Evolutionary conservation across 2,113 vertebrate genomes (phyloP).

Genomic region (Ailuropoda melanoleuca): DNA sequence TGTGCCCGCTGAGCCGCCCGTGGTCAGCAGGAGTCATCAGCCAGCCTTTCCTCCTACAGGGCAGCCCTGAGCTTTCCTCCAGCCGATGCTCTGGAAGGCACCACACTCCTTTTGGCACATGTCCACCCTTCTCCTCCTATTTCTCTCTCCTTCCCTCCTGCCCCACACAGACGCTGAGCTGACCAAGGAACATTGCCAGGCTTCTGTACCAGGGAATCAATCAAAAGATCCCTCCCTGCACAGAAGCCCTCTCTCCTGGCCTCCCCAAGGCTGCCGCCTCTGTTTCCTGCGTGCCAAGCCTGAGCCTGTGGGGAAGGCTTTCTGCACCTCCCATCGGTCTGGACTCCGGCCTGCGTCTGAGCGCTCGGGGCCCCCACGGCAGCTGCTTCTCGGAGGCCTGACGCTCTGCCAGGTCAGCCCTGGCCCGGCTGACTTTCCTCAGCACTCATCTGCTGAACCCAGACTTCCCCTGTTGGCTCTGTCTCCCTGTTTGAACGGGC

Average conservation of each 20-base stretch:
- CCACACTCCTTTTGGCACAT: not conserved
- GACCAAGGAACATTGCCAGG: slow-evolving; percentile 29
- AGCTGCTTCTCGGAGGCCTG: not conserved
- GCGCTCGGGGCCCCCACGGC: not conserved
- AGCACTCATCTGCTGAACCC: not conserved
- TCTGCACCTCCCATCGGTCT: not conserved
- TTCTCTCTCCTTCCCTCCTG: not conserved
- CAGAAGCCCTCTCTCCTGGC: not conserved
- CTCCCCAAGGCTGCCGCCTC: slow-evolving; percentile 23
- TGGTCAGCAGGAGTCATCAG: not conserved
- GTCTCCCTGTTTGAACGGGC: not conserved
- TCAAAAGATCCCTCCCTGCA: slow-evolving; percentile 60
- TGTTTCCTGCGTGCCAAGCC: slow-evolving; percentile 54
- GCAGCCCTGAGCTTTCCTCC: not conserved
- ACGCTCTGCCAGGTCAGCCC: not conserved
- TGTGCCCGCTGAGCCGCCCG: not conserved
- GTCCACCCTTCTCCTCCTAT: not conserved
- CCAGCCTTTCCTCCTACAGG: not conserved
- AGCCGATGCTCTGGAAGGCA: not conserved
- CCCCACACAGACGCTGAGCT: slow-evolving; percentile 57
- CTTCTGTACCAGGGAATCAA: slow-evolving; percentile 42
- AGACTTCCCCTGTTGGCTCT: not conserved
- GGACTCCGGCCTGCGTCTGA: not conserved
- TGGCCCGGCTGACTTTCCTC: not conserved
- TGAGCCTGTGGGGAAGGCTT: not conserved